Evolutionary conservation across 2,888 invertebrate species (phyloP).

Genomic region (Strigamia crassipes): DNA sequence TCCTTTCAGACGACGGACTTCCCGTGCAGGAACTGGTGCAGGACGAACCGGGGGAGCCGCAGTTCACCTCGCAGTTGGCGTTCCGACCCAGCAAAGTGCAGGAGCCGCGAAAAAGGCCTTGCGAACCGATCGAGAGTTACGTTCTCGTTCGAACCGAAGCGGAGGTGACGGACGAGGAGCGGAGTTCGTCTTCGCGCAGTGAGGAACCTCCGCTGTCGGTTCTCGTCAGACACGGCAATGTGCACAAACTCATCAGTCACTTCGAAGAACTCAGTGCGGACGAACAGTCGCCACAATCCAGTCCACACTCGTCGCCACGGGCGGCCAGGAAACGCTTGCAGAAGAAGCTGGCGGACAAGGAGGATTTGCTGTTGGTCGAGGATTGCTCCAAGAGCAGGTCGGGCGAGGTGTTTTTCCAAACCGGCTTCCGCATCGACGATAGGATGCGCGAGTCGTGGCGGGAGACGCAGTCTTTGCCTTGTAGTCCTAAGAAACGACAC

Average conservation of each 20-base stretch:
- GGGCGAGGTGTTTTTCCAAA: not conserved
- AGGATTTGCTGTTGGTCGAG: not conserved
- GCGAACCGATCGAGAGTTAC: conserved; percentile 32
- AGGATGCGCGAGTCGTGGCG: conserved; percentile 33
- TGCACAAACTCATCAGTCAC: conserved; percentile 45
- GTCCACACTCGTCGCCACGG: conserved; percentile 37
- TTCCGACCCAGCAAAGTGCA: not conserved
- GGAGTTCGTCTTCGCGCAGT: conserved; percentile 2
- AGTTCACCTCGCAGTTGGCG: not conserved
- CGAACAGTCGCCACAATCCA: conserved; percentile 44
- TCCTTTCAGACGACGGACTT: conserved; percentile 42
- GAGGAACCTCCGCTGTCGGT: conserved; percentile 43
- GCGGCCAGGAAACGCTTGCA: conserved; percentile 12
- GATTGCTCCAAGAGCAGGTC: not conserved
- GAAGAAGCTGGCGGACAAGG: conserved; percentile 29
- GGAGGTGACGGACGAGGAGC: conserved; percentile 19
- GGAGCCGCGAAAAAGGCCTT: not conserved
- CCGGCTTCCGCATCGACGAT: not conserved
- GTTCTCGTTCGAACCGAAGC: conserved; percentile 28
- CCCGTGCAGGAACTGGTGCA: conserved; percentile 34
- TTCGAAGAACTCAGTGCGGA: conserved; percentile 47
- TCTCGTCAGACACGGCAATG: conserved; percentile 34
- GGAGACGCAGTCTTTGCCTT: conserved; percentile 39
- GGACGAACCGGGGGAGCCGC: no score
- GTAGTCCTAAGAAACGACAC: conserved; percentile 45